Evolutionary conservation across 2,113 vertebrate genomes (phyloP).

Genomic region (Anolis carolinensis): DNA sequence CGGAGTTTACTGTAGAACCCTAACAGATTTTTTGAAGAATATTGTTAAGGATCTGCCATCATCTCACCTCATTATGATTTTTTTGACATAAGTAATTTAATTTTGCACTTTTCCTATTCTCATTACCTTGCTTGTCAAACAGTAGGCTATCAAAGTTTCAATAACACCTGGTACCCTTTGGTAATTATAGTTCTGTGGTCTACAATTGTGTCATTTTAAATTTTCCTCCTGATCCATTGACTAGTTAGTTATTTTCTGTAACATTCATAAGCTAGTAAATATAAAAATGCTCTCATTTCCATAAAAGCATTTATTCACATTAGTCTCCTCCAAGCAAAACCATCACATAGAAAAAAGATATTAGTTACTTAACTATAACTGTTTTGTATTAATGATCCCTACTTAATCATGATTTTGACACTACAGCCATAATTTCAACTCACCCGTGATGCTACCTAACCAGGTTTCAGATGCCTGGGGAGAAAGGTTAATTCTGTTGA

Average conservation of each 20-base stretch:
- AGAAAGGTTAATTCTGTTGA: no score
- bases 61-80: conserved; percentile 59
- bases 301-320: conserved; percentile 28
- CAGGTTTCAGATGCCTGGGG: no score
- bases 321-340: conserved; percentile 24
- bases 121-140: conserved; percentile 56
- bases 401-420: no score
- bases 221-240: conserved; percentile 52
- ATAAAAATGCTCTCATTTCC: conserved; percentile 36
- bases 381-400: no score
- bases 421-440: no score
- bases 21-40: conserved; percentile 36
- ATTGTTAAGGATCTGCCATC: conserved; percentile 44
- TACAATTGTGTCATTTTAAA: conserved; percentile 62
- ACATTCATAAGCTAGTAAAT: conserved; percentile 55
- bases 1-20: conserved; percentile 42
- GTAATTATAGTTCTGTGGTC: conserved; percentile 50
- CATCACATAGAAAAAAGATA: fast-evolving
- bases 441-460: no score
- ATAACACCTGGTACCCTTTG: conserved; percentile 54
- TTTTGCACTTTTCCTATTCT: conserved; percentile 65
- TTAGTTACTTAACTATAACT: no score
- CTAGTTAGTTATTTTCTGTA: conserved; percentile 38
- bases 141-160: conserved; percentile 60
- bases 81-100: conserved; percentile 69